Evolutionary conservation across 2,797 vertebrate species (phyloP).

Genomic region (Anguilla megastoma): DNA sequence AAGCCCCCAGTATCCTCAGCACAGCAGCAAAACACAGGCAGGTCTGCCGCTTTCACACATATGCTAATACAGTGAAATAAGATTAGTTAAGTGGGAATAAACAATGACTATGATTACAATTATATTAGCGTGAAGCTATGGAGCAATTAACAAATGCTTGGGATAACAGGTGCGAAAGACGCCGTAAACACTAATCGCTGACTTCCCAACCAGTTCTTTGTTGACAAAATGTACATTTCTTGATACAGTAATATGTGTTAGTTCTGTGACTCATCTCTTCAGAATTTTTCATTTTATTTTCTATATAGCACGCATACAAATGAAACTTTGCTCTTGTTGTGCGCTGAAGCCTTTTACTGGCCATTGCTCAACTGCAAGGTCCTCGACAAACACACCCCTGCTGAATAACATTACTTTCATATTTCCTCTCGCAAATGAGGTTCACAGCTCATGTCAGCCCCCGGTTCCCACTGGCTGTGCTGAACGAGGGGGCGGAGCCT

Average conservation of each 20-base stretch:
- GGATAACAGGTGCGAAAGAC: neutral
- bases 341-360: neutral
- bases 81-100: neutral
- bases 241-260: neutral
- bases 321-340: neutral
- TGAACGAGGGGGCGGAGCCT: neutral
- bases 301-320: neutral
- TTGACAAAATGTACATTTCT: neutral
- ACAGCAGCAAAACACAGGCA: conserved; percentile 25
- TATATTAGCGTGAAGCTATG: neutral
- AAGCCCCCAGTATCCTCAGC: neutral
- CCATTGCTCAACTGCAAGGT: neutral
- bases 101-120: neutral
- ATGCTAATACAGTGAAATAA: neutral
- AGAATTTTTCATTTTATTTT: neutral
- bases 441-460: neutral
- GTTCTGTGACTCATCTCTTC: neutral
- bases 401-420: neutral
- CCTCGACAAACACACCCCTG: neutral
- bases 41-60: neutral
- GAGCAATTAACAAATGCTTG: neutral
- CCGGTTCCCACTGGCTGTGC: neutral
- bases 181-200: neutral
- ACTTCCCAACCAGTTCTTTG: neutral
- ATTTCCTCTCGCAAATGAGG: neutral